Evolutionary conservation across 2,113 vertebrate species (phyloP), one percentile per base, ranked within the genome.

Genomic region (Antigone vipio): DNA sequence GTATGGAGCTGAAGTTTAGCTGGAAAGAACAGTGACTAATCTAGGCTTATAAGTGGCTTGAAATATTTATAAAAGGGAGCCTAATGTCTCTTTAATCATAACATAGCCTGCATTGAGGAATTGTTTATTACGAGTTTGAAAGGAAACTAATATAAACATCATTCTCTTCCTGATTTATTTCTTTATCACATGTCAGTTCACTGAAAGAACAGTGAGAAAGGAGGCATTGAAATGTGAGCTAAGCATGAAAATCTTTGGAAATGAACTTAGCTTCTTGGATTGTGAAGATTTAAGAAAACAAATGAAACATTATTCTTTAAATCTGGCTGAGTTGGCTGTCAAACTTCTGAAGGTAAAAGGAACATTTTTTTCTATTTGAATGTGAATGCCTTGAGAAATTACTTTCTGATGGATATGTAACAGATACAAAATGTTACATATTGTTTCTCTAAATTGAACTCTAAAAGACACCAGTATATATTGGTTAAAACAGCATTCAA

Each of bases 301-400:
- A 47, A 29, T 98, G 35, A 98, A 98, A 68, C 96, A 69, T 52
- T 93, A 98, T 67, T 98, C 98, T 26, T 98, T 99, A 69, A 98
- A 95, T 85, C 29, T 98, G 81, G 98, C 98, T 7, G 98, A 98
- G 44, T 55, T 99, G 26, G 89, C 97, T 11, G 95, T 99, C 72
- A 98, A 97, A 89, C 97, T 99, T 81, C 97, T 99, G 49, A 99
- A 99, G 98, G 99, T 99, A 97, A 95, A 94, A 78, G 24, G 34
- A 87, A 42, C 3, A 6, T 16, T 85, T 97, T 93, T 69, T 68
- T 30, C 40, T 74, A 12, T 44, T 45, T 89, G 56, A 80, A 86
- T 67, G 32, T 73, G 76, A 64, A 49, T 63, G 18, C 29, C 29
- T 88, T 49, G 45, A 93, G 69, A 91, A 92, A 71, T 3, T 59